Percentiles rank a stretch among this genome's conserved stretches.
These are phyloP conservation scores for Camelus dromedarius DNA, from an alignment of 2,113 vertebrate species.

Conservation along the genomic window DNA sequence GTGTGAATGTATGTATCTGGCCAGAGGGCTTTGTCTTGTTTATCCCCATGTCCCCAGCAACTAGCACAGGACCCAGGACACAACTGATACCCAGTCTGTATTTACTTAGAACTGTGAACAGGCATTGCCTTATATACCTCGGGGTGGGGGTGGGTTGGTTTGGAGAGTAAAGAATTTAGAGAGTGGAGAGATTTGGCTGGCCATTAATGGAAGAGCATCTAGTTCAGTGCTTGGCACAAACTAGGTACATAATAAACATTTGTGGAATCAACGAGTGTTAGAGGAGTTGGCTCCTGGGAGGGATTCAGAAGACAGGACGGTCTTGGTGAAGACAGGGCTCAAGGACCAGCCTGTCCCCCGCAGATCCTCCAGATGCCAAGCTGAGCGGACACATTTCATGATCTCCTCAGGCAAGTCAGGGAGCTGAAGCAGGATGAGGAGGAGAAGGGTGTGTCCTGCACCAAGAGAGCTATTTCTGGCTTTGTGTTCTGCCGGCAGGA, in stretches of 20 bases:
- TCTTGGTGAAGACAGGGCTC: not conserved
- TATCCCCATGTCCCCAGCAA: not conserved
- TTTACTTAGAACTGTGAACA: not conserved
- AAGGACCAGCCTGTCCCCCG: not conserved
- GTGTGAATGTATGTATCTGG: not conserved
- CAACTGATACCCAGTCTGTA: not conserved
- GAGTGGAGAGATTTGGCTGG: not conserved
- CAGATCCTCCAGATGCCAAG: not conserved
- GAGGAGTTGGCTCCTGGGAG: not conserved
- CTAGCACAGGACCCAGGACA: not conserved
- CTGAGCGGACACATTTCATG: not conserved
- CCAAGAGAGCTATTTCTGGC: slow-evolving; percentile 10
- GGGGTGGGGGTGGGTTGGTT: not conserved
- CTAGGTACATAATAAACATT: not conserved
- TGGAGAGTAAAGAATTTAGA: not conserved
- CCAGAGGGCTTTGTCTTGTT: slow-evolving; percentile 31
- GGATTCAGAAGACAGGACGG: not conserved
- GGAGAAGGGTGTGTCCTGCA: not conserved
- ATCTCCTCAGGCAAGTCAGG: not conserved
- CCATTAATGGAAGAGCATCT: not conserved
- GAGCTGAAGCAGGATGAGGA: not conserved
- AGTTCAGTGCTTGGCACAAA: not conserved
- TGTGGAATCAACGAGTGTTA: not conserved
- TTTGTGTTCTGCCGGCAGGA: not conserved
- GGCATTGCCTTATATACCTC: not conserved